Base-by-base conservation (phyloP, 2,797 vertebrate genomes). In the Sebastes umbrosus region DNA sequence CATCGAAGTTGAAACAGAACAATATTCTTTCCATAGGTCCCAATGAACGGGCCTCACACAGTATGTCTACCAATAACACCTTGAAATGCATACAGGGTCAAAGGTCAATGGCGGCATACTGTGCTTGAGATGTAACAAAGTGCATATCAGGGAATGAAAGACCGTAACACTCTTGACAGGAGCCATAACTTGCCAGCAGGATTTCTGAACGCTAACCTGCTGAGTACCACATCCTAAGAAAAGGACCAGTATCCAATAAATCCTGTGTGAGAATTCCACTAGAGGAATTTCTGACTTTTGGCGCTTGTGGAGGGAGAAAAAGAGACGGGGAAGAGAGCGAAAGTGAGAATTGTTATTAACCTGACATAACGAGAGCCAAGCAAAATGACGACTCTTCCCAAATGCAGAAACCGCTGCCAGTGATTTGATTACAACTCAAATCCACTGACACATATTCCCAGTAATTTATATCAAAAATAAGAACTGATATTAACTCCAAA, bases 201-300 rank as follows among this genome's bases (percentile, higher is more conserved):
- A 79, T 86, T 87, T 87, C 80, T 90, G 80, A 91, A 90, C 16
- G 73, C 63, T 66, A 81, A 91, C 88, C 80, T 86, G 88, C 84
- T 82, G 87, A 88, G 87, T 90, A 82, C 88, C 87, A 90, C 83
- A 82, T 92, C 78, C 85, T 71, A 76, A 76, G 81, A 87, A 85
- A 85, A 78, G 82, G 75, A 85, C 67, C 73, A 80, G 52, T 27
- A 6, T 83, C 69, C 83, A 86, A 90, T 92, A 93, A 93, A 93
- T 92, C 87, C 79, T 88, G 69, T 52, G 73, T 65, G 78, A 86
- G 25, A 34, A 34, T 34, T 34, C 34, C 34, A 86, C 79, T 77
- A 54, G 63, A 87, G 86, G 86, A 88, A 92, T 90, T 90, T 91
- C 79, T 18, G 50, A 83, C 64, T 90, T 72, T 68, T 76, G 69